Evolutionary conservation across 2,888 invertebrate species (phyloP), one percentile per base, ranked within the genome.

Genomic region (Autographa pulchrina): DNA sequence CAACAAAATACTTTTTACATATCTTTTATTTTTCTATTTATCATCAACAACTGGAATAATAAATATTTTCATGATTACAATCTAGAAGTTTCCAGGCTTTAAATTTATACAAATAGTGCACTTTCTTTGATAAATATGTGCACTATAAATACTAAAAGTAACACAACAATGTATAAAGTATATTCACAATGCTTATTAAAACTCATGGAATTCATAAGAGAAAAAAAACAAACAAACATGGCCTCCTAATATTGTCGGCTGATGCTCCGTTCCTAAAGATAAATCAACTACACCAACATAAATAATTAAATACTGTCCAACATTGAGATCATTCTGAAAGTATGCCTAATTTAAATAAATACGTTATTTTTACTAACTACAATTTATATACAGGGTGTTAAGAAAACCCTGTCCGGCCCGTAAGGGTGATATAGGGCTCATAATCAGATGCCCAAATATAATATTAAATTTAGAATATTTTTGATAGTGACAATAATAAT

Each of bases 301-400:
- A 86, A 90, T 90, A 16, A 86, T 82, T 86, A 82, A 93, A 92
- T 92, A 93, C 92, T 92, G 91, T 88, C 91, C 91, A 93, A 89
- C 88, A 85, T 83, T 92, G 93, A 94, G 93, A 93, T 93, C 93
- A 93, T 89, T 88, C 87, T 82, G 86, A 83, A 84, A 84, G 81
- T 82, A 9, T 61, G 18, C 18, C 54, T 25, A 61, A 18, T 61
- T 32, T 18, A 56, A 56, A 25, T 18, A 56, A 56, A 56, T 25
- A 56, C 48, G 6, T 48, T n/a, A 48, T 48, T n/a, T 48, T 16
- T n/a, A 48, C 48, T 48, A 48, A 48, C 48, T 48, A 48, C 16
- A 16, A 8, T n/a, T 48, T 14, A 43, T 43, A 48, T 11, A n/a
- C n/a, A n/a, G n/a, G n/a, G n/a, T n/a, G n/a, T n/a, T n/a, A n/a